Conservation (phyloP, 2,797 vertebrate species). For the Stomatorhinus walkeri region DNA sequence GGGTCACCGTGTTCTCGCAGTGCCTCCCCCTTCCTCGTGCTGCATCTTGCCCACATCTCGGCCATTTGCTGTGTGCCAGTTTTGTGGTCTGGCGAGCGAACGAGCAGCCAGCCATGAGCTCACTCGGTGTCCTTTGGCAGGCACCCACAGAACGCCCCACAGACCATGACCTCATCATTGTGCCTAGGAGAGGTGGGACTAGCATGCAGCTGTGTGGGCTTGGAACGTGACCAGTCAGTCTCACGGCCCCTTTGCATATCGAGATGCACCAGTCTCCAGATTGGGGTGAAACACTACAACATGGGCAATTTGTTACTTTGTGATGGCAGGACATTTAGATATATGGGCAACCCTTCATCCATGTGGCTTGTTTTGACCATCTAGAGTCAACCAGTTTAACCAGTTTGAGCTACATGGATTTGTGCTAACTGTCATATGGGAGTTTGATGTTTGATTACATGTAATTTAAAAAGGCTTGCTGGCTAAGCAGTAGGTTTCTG, state of each 20-base stretch:
- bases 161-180: slow-evolving; percentile 5
- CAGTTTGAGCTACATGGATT: not conserved
- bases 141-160: not conserved
- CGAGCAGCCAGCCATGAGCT: slow-evolving; percentile 1
- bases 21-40: not conserved
- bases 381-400: not conserved
- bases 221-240: not conserved
- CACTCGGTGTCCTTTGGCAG: not conserved
- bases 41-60: not conserved
- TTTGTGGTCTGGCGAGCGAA: not conserved
- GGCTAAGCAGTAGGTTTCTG: not conserved
- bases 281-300: not conserved
- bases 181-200: not conserved
- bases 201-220: not conserved
- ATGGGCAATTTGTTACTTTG: not conserved
- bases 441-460: not conserved
- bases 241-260: not conserved
- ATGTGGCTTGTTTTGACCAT: not conserved
- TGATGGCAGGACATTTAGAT: not conserved
- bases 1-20: not conserved
- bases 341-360: not conserved
- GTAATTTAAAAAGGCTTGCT: not conserved
- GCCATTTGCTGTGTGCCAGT: slow-evolving; percentile 3
- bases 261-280: not conserved
- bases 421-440: not conserved